phyloP scores from a whole-genome alignment of 2,113 vertebrate species.

The Anoplopoma fimbria region DNA sequence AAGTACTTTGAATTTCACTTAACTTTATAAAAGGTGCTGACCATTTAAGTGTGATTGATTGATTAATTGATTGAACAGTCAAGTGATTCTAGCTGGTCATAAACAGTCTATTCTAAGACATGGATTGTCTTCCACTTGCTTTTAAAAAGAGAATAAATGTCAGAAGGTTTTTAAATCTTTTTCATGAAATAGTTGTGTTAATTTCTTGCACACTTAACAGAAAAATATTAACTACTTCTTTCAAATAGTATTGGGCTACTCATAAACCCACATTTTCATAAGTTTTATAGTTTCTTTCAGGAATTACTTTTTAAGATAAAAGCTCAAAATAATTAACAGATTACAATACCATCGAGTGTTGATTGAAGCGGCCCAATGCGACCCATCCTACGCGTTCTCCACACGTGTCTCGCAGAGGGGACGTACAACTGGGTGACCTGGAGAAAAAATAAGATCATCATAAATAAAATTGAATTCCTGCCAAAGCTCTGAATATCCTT shows the following conservation, averaged over 20 bases:
- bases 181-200: neutral
- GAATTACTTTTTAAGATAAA: neutral
- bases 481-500: neutral
- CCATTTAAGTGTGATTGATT: neutral
- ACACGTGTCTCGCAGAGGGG: slow-evolving; percentile 93
- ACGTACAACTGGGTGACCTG: slow-evolving; percentile 98
- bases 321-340: neutral
- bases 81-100: neutral
- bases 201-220: neutral
- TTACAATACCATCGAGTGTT: slow-evolving; percentile 91
- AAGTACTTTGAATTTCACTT: too few relatives aligned
- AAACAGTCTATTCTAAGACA: neutral
- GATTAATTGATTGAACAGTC: neutral
- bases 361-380: slow-evolving; percentile 96
- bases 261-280: neutral
- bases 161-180: neutral
- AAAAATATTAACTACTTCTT: neutral
- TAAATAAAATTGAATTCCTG: neutral
- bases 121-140: neutral
- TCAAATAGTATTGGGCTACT: neutral
- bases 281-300: neutral
- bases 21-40: neutral
- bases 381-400: slow-evolving; percentile 95
- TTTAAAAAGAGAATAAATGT: neutral
- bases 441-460: slow-evolving; percentile 9